These are phyloP conservation scores for Falco berigora DNA, from an alignment of 2,797 vertebrate genomes.

Conservation along the genomic window DNA sequence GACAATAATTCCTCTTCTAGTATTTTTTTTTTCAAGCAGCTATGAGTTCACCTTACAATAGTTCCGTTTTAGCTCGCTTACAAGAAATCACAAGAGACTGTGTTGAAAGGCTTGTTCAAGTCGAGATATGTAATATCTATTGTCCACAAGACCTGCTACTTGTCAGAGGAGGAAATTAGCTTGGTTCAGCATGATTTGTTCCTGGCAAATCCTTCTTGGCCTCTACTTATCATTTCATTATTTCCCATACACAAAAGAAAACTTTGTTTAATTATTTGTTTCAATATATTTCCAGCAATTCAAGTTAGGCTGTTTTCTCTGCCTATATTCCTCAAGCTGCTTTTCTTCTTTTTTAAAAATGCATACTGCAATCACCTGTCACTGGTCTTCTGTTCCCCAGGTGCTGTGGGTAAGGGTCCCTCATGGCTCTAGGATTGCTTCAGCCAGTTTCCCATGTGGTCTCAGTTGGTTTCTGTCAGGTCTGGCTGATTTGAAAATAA, in stretches of 20 bases:
- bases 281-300: conserved; percentile 1
- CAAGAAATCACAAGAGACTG: background rate
- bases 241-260: conserved; percentile 26
- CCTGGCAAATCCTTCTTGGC: conserved; percentile 33
- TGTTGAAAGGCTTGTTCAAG: background rate
- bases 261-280: background rate
- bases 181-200: conserved; percentile 3
- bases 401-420: background rate
- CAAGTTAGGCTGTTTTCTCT: background rate
- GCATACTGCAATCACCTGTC: background rate
- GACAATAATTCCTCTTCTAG: background rate
- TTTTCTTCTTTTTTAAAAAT: background rate
- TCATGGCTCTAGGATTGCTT: background rate
- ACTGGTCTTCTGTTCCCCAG: background rate
- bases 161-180: conserved; percentile 26
- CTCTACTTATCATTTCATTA: conserved; percentile 16
- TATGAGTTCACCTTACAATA: background rate
- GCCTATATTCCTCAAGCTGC: background rate
- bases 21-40: background rate
- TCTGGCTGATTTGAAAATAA: background rate
- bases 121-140: conserved; percentile 10
- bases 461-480: background rate
- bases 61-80: background rate
- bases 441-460: background rate
- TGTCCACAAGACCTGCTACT: background rate